Conservation (phyloP, 2,797 vertebrate species). For the Huso huso region DNA sequence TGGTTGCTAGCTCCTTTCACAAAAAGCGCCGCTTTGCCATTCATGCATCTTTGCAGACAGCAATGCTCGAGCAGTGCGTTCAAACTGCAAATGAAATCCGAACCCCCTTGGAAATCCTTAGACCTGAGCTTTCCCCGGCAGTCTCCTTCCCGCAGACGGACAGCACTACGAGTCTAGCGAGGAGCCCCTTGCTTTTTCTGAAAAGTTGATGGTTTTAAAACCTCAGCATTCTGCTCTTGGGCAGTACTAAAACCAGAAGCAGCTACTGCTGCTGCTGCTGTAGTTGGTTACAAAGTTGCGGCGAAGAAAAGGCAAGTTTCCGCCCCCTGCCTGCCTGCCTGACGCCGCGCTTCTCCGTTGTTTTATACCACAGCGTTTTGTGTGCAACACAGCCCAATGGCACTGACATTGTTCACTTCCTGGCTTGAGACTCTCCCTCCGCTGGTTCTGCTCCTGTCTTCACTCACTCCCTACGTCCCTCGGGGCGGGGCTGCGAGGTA, state of each 20-base stretch:
- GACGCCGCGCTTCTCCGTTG: conserved; percentile 16
- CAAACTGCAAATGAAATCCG: conserved; percentile 15
- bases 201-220: conserved; percentile 13
- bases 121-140: background rate
- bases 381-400: conserved; percentile 20
- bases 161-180: no score
- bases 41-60: background rate
- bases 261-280: conserved; percentile 26
- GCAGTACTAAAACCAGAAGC: no score
- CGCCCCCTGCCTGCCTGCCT: conserved; percentile 24
- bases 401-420: conserved; percentile 19
- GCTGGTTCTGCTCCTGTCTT: conserved; percentile 1
- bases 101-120: conserved; percentile 12
- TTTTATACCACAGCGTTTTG: conserved; percentile 3
- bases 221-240: no score
- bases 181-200: background rate
- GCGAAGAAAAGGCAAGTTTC: conserved; percentile 12
- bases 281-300: conserved; percentile 25
- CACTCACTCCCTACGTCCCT: background rate
- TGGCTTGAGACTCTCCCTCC: no score
- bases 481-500: conserved; percentile 29
- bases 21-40: conserved; percentile 3
- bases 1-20: background rate
- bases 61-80: conserved; percentile 9
- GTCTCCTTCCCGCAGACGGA: no score